Evolutionary conservation across 2,797 vertebrate species (phyloP).

Genomic region (Varecia variegata): DNA sequence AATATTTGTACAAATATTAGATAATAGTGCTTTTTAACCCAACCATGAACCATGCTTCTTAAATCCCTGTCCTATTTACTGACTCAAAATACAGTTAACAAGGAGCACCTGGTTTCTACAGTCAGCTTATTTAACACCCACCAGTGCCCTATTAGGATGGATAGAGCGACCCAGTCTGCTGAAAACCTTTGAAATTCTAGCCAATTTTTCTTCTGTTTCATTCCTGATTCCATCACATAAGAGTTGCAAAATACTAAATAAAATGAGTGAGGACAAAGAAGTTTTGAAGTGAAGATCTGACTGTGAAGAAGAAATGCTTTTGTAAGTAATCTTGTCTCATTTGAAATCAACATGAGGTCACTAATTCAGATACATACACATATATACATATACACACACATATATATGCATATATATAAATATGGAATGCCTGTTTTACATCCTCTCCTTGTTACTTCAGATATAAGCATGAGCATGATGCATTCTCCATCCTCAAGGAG

Average conservation of each 20-base stretch:
- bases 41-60: neutral
- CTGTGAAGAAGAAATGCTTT: neutral
- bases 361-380: neutral
- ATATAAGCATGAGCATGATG: neutral
- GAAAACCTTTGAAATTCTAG: neutral
- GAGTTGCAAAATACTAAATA: neutral
- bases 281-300: neutral
- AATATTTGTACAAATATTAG: conserved; percentile 24
- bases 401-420: neutral
- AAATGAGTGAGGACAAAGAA: neutral
- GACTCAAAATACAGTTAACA: neutral
- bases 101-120: neutral
- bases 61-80: neutral
- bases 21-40: neutral
- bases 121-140: conserved; percentile 17
- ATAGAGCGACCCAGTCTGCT: neutral
- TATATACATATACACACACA: accelerated
- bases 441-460: neutral
- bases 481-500: neutral
- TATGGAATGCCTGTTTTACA: neutral
- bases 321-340: neutral
- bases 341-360: neutral
- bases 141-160: neutral
- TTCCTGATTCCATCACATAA: neutral
- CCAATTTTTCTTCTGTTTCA: neutral